These are phyloP conservation scores for Chiridota heheva DNA, from an alignment of 35 echinoderm and acorn worm species.

Conservation along the genomic window DNA sequence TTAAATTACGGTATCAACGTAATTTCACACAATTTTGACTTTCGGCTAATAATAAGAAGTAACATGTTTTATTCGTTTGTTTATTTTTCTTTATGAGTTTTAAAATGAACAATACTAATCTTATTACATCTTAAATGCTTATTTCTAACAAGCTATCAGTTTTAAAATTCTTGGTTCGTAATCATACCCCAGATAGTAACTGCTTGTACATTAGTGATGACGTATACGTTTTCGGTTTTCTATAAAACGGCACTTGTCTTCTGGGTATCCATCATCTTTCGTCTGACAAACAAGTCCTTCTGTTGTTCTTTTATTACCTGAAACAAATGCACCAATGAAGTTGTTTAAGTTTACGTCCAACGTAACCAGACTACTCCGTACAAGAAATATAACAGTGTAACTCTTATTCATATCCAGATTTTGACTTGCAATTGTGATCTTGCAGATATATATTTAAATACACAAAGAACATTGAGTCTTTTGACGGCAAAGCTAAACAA, in stretches of 20 bases:
- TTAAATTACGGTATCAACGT: no score
- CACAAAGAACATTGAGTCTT: no score
- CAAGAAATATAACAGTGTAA: background rate
- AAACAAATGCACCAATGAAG: background rate
- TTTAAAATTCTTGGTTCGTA: no score
- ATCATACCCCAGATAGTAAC: constrained; percentile 54
- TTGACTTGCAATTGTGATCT: background rate
- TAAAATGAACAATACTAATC: no score
- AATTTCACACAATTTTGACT: no score
- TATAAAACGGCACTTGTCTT: constrained; percentile 40
- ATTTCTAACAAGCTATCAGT: no score
- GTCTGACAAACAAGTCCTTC: background rate
- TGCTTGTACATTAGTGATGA: constrained; percentile 79
- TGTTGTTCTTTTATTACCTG: background rate
- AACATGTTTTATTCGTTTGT: no score
- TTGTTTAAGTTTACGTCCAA: background rate
- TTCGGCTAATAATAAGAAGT: no score
- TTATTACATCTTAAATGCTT: no score
- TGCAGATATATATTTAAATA: background rate
- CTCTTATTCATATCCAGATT: background rate
- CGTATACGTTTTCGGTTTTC: constrained; percentile 29
- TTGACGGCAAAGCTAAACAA: no score
- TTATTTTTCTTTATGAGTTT: no score
- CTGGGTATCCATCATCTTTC: constrained; percentile 23
- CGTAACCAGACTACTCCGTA: no score